These are phyloP conservation scores for Achroia grisella DNA, from an alignment of 1,140 invertebrate species.

Conservation along the genomic window DNA sequence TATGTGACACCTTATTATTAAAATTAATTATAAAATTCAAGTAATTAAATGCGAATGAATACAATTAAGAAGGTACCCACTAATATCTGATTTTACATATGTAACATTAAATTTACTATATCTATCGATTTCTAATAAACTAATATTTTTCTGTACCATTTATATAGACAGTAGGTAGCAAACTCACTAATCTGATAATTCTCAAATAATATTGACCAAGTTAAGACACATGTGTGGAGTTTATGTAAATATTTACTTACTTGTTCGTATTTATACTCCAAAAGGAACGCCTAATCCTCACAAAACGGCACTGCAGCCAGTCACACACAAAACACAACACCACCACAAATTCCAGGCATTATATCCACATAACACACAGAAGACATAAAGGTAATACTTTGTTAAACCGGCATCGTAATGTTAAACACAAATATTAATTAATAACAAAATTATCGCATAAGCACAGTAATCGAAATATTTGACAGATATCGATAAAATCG, in stretches of 20 bases:
- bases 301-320: slow-evolving; percentile 23
- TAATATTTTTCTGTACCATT: too few species aligned
- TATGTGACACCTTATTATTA: too few species aligned
- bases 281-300: slow-evolving; percentile 36
- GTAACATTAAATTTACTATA: too few species aligned
- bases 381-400: slow-evolving; percentile 23
- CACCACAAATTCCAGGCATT: slow-evolving; percentile 48
- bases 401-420: slow-evolving; percentile 27
- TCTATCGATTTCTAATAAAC: too few species aligned
- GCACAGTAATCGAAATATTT: slow-evolving; percentile 32
- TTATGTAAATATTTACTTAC: slow-evolving; percentile 64
- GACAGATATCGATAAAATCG: slow-evolving; percentile 43
- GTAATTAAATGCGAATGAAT: too few species aligned
- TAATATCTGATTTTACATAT: too few species aligned
- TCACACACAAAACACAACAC: slow-evolving; percentile 49
- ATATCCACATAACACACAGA: slow-evolving; percentile 40
- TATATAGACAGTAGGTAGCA: too few species aligned
- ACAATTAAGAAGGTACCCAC: too few species aligned
- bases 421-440: slow-evolving; percentile 8
- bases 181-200: too few species aligned
- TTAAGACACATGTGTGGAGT: not conserved
- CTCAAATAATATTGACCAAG: too few species aligned
- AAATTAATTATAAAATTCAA: too few species aligned
- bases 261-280: slow-evolving; percentile 57
- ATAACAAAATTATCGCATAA: not conserved